Base-by-base conservation (phyloP, 2,888 invertebrate species). In the Ochropleura plecta region DNA sequence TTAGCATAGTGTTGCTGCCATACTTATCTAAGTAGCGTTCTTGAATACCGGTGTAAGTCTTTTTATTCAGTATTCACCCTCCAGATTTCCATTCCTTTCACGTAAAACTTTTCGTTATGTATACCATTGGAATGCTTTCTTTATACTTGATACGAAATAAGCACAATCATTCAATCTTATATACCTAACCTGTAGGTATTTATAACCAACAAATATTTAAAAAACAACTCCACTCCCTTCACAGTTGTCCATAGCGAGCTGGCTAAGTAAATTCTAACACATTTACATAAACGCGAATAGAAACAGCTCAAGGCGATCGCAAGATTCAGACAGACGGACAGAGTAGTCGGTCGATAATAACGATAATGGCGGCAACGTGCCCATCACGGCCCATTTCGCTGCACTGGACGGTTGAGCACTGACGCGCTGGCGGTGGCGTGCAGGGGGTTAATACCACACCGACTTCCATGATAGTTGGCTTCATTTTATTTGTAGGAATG, bases 341-440 rank as follows among this genome's bases (percentile, higher is more conserved):
- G 88, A 84, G 83, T 82, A 76, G 83, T 79, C 86, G 87, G 78
- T 90, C 89, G 87, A 89, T 90, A 90, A 90, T 90, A 90, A 89
- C 82, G 88, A 88, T 90, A 90, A 90, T 90, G 83, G 87, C 82
- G 70, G 85, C 83, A 86, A 85, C 90, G 88, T 88, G 90, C 83
- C 84, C 85, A 88, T 86, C 89, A 88, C 84, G 88, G 89, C 75
- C 86, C 87, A 88, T 88, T 90, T 89, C 84, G 79, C 79, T 77
- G 80, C 78, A 71, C 76, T 85, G 88, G 84, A 84, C 87, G 77
- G 84, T 81, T 87, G 83, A 82, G 44, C 77, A 82, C 78, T 59
- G 46, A 49, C 67, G 70, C 42, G n/a, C 7, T 42, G 60, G 74
- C 64, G 72, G 76, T 76, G 73, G 63, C 62, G 76, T 51, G 57